Evolutionary conservation across 2,888 invertebrate genomes (phyloP).

Genomic region (Drosophila subquinaria): DNA sequence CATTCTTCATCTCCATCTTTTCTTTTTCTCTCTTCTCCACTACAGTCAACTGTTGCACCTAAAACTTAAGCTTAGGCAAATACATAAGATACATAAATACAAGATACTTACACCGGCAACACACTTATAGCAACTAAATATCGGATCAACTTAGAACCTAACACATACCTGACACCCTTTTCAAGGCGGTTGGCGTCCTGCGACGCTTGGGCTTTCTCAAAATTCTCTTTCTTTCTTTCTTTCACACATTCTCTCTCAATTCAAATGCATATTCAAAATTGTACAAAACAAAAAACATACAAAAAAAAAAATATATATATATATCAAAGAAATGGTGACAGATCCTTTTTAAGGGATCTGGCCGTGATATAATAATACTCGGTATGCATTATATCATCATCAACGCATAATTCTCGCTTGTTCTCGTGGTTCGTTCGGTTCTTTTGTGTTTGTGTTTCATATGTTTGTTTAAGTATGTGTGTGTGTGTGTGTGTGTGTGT

Average conservation of each 20-base stretch:
- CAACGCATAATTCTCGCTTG: conserved; percentile 73
- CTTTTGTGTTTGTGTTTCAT: conserved; percentile 23
- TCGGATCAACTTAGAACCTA: conserved; percentile 71
- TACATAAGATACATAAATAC: conserved; percentile 27
- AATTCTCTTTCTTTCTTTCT: conserved; percentile 5
- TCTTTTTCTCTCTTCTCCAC: conserved; percentile 32
- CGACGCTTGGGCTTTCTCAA: conserved; percentile 50
- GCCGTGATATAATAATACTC: conserved; percentile 25
- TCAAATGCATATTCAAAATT: conserved; percentile 66
- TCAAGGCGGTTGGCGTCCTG: conserved; percentile 48
- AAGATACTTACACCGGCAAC: conserved; percentile 56
- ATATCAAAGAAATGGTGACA: conserved; percentile 15
- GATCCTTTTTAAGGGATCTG: conserved; percentile 34
- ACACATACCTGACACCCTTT: conserved; percentile 60
- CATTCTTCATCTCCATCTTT: conserved; percentile 15
- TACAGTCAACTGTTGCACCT: conserved; percentile 69
- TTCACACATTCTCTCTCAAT: conserved; percentile 31
- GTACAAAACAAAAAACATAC: conserved; percentile 63
- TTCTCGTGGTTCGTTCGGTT: conserved; percentile 45
- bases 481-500: conserved; percentile 31
- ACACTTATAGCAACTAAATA: conserved; percentile 65
- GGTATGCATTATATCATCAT: conserved; percentile 51
- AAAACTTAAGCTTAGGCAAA: conserved; percentile 63
- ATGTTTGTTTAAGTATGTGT: conserved; percentile 26
- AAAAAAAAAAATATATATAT: conserved; percentile 24